Evolutionary conservation across 2,888 invertebrate genomes (phyloP), one percentile per base, ranked within the genome.

Genomic region (Drosophila subquinaria): DNA sequence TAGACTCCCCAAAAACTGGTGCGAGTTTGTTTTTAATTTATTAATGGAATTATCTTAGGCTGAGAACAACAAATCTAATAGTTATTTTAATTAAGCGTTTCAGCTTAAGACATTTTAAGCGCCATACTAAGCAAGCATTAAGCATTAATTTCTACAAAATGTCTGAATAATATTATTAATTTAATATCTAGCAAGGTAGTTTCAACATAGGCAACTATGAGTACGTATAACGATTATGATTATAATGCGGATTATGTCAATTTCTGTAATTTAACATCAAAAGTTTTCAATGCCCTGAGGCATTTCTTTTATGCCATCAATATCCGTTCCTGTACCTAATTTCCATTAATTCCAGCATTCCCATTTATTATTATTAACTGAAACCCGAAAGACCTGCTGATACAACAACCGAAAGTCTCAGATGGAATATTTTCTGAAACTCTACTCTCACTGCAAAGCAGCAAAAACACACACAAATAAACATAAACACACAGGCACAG

Each of bases 381-480:
- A 50, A 47, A 57, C 38, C 52, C 53, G 10, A 17, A 60, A 43
- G 64, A 74, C 76, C 72, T 70, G 59, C 51, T 48, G 33, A 73
- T 55, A 20, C 45, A 62, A 56, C 52, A 73, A 57, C 68, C 53
- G 48, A 67, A 66, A 59, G 64, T 75, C 59, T 66, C 69, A 65
- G 56, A 67, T 76, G 6, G 56, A 63, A 75, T 85, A 88, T 85
- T 83, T 85, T 88, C 76, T 79, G 73, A 88, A 74, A 76, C 71
- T 81, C 85, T 75, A 77, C 60, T 74, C 67, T 53, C 33, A 83
- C 89, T 88, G 87, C 83, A 81, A 83, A 80, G 88, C 83, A 83
- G 84, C 72, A 68, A 69, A 56, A 27, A 69, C 42, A 62, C 51
- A 65, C 47, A 70, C 27, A 63, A n/a, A 63, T 13, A 35, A 15